These are phyloP conservation scores for Gallinago media DNA, from an alignment of 2,113 vertebrate genomes.

Conservation along the genomic window DNA sequence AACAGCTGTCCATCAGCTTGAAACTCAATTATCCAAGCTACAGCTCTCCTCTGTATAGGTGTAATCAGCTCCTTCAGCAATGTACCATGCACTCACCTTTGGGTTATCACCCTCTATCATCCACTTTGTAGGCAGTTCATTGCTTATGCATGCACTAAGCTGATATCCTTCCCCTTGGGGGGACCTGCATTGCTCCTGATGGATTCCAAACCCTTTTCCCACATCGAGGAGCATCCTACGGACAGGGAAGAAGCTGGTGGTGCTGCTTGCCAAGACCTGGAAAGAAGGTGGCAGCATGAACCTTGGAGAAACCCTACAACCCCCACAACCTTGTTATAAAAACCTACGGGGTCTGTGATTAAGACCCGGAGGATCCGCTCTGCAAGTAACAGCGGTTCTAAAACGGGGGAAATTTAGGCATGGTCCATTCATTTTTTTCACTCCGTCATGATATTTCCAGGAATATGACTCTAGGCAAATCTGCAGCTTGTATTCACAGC, in stretches of 20 bases:
- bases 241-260: neutral
- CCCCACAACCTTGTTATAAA: neutral
- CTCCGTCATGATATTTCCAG: neutral
- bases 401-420: accelerated
- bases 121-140: neutral
- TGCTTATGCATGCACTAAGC: neutral
- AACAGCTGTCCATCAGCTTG: neutral
- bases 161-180: neutral
- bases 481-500: neutral
- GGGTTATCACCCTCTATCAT: neutral
- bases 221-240: accelerated
- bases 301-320: neutral
- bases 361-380: neutral
- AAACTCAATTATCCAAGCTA: neutral
- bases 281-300: neutral
- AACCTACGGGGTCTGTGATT: neutral
- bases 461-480: neutral
- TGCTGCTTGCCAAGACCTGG: neutral
- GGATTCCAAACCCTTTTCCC: neutral
- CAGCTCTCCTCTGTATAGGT: neutral
- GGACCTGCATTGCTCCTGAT: neutral
- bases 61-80: neutral
- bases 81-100: neutral
- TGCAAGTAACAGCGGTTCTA: accelerated
- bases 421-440: neutral